Evolutionary conservation across 2,113 vertebrate species (phyloP).

Genomic region (Rhombomys opimus): DNA sequence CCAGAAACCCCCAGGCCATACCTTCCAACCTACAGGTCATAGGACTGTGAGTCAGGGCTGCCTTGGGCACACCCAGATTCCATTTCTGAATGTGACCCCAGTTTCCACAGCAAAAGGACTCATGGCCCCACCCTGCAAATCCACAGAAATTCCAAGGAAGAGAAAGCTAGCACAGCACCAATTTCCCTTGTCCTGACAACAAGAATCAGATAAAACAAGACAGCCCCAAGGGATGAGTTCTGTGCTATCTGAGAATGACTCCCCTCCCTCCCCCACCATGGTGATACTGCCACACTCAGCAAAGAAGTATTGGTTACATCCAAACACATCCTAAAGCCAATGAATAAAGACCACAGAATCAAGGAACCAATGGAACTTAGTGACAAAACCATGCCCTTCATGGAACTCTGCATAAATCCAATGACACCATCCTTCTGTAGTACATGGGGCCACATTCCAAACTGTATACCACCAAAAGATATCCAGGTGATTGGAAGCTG

Average conservation of each 20-base stretch:
- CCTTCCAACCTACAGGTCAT: background rate
- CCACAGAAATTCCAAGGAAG: constrained; percentile 9
- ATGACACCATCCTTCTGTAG: background rate
- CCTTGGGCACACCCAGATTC: background rate
- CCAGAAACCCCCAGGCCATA: background rate
- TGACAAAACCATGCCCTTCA: background rate
- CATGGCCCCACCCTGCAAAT: background rate
- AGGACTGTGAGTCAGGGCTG: constrained; percentile 41
- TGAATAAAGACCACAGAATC: background rate
- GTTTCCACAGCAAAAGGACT: constrained; percentile 37
- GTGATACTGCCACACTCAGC: background rate
- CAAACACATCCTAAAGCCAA: background rate
- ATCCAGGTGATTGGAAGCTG: background rate
- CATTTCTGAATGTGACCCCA: constrained; percentile 62
- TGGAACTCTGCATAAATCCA: background rate
- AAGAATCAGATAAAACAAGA: background rate
- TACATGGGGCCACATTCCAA: background rate
- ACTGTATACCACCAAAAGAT: background rate
- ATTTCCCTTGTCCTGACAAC: background rate
- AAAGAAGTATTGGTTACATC: background rate
- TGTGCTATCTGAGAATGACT: background rate
- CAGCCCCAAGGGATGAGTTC: background rate
- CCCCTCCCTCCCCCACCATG: background rate
- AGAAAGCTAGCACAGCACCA: background rate
- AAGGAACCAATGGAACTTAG: background rate